These are phyloP conservation scores for Drosophila lacertosa DNA, from an alignment of 1,140 invertebrate species.

Conservation along the genomic window DNA sequence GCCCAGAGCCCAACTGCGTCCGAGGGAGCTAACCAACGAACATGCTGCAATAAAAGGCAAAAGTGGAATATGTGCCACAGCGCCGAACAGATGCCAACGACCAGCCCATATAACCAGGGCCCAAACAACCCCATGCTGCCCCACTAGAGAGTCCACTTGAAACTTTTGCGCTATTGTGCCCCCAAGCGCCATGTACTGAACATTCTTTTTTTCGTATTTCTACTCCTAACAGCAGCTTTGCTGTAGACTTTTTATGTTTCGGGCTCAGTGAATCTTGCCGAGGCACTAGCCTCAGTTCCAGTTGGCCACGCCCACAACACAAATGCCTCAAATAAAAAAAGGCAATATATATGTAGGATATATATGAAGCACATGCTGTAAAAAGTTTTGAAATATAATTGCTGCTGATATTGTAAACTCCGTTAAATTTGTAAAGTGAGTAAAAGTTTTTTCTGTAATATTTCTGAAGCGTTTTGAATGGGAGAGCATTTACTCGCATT, in stretches of 20 bases:
- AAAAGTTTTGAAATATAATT: slow-evolving; percentile 77
- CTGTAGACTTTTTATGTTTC: slow-evolving; percentile 57
- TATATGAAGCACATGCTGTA: slow-evolving; percentile 7
- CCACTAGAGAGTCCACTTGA: slow-evolving; percentile 72
- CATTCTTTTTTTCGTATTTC: slow-evolving; percentile 40
- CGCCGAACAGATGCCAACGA: slow-evolving; percentile 76
- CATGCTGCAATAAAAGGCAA: slow-evolving; percentile 79
- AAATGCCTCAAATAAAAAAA: slow-evolving; percentile 27
- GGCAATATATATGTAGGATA: slow-evolving; percentile 17
- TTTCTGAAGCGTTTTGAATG: slow-evolving; percentile 28
- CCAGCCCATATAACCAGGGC: slow-evolving; percentile 23
- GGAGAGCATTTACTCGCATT: slow-evolving; percentile 54
- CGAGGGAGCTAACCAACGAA: slow-evolving; percentile 41
- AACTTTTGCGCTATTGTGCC: slow-evolving; percentile 76
- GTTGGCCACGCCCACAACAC: slow-evolving; percentile 19
- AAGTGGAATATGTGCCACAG: slow-evolving; percentile 80
- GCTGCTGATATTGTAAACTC: slow-evolving; percentile 63
- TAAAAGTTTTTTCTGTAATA: slow-evolving; percentile 44
- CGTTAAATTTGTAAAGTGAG: slow-evolving; percentile 73
- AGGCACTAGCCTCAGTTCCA: slow-evolving; percentile 46
- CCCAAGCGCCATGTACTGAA: slow-evolving; percentile 48
- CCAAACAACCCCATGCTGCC: not conserved
- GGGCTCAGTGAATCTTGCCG: slow-evolving; percentile 64
- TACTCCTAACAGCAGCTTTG: slow-evolving; percentile 48
- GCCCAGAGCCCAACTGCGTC: slow-evolving; percentile 21